Conservation (phyloP, 2,888 invertebrate species). For the Bombyx huttoni region DNA sequence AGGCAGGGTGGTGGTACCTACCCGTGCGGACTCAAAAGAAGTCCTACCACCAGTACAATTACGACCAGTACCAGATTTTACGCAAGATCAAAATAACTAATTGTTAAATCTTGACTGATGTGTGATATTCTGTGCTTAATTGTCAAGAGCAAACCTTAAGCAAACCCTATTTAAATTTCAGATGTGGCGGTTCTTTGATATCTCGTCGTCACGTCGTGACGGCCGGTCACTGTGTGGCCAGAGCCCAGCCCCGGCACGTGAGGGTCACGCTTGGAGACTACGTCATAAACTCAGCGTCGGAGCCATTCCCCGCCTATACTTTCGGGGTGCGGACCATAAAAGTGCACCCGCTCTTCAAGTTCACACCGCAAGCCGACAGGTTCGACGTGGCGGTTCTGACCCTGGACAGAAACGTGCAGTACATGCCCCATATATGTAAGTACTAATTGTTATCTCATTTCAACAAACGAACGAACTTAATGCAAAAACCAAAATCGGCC, state of each 20-base stretch:
- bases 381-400: slow-evolving; percentile 93
- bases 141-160: not conserved
- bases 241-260: slow-evolving; percentile 90
- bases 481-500: too few species aligned
- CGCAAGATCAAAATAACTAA: too few species aligned
- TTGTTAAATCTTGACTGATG: too few species aligned
- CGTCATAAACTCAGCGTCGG: slow-evolving; percentile 93
- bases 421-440: slow-evolving; percentile 87
- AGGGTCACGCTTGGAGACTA: slow-evolving; percentile 94
- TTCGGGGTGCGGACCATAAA: slow-evolving; percentile 92
- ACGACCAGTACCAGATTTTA: too few species aligned
- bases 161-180: slow-evolving; percentile 31
- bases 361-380: slow-evolving; percentile 92
- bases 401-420: slow-evolving; percentile 90
- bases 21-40: too few species aligned
- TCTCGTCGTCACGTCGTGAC: slow-evolving; percentile 93
- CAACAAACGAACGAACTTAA: not conserved
- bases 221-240: slow-evolving; percentile 94
- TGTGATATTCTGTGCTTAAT: too few species aligned
- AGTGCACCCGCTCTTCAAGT: slow-evolving; percentile 86
- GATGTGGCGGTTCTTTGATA: slow-evolving; percentile 93
- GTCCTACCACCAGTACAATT: too few species aligned
- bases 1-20: too few species aligned
- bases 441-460: slow-evolving; percentile 4
- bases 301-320: slow-evolving; percentile 91